A percentile compares a stretch with the other conserved stretches of the same genome.
Evolutionary conservation across 2,797 vertebrate genomes (phyloP).

Genomic region (Rhabdophis nuchalis): DNA sequence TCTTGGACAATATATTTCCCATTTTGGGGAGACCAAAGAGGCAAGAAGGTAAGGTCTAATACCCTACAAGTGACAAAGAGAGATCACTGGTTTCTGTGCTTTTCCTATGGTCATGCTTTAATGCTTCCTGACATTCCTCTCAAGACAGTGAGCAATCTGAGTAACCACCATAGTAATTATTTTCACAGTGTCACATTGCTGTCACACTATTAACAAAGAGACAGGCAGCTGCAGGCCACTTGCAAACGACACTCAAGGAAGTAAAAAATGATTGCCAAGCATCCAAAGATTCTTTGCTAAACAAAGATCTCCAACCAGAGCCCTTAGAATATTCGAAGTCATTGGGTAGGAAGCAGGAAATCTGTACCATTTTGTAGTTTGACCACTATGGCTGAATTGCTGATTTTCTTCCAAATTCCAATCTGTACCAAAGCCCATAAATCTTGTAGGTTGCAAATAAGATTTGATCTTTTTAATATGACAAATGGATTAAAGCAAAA

Average conservation of each 20-base stretch:
- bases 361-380: slow-evolving; percentile 57
- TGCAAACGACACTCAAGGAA: slow-evolving; percentile 72
- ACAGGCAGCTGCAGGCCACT: slow-evolving; percentile 79
- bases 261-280: slow-evolving; percentile 66
- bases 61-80: slow-evolving; percentile 50
- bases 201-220: slow-evolving; percentile 93
- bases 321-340: slow-evolving; percentile 65
- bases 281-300: slow-evolving; percentile 68
- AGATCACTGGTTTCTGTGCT: slow-evolving; percentile 52
- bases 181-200: slow-evolving; percentile 98
- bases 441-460: slow-evolving; percentile 39
- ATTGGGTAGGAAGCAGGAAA: slow-evolving; percentile 64
- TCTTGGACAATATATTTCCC: slow-evolving; percentile 30
- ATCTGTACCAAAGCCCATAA: slow-evolving; percentile 37
- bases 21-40: slow-evolving; percentile 40
- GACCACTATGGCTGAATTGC: slow-evolving; percentile 63
- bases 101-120: slow-evolving; percentile 79
- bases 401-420: slow-evolving; percentile 44
- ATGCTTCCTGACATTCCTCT: slow-evolving; percentile 97
- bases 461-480: slow-evolving; percentile 42
- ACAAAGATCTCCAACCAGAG: slow-evolving; percentile 62
- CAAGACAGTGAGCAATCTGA: slow-evolving; percentile 97
- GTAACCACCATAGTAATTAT: slow-evolving; percentile 99
- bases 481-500: slow-evolving; percentile 41
- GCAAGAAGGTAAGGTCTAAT: slow-evolving; percentile 57